A percentile compares a stretch with the other conserved stretches of the same genome.
phyloP scores from a whole-genome alignment of 2,113 vertebrate species.

The Shinisaurus crocodilurus region DNA sequence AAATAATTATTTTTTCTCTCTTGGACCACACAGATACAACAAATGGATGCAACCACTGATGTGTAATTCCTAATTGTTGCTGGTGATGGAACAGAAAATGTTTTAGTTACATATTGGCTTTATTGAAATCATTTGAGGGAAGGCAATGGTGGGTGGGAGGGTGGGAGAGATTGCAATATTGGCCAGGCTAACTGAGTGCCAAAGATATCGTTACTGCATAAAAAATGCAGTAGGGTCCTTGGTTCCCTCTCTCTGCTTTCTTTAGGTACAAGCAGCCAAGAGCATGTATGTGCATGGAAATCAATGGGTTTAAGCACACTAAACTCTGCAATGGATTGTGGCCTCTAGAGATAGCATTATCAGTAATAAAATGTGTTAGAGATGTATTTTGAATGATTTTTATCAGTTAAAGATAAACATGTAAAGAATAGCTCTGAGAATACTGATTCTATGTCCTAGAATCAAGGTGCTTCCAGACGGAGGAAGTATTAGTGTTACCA shows the following conservation, averaged over 20 bases:
- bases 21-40: slow-evolving; percentile 68
- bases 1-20: slow-evolving; percentile 81
- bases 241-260: neutral
- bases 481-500: too few species aligned
- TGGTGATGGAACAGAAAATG: slow-evolving; percentile 73
- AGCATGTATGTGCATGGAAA: neutral
- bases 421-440: neutral
- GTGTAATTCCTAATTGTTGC: slow-evolving; percentile 77
- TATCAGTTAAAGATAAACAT: neutral
- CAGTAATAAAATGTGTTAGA: neutral
- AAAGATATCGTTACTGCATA: slow-evolving; percentile 26
- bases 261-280: neutral
- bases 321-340: neutral
- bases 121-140: slow-evolving; percentile 47
- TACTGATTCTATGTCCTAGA: neutral
- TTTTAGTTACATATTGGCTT: slow-evolving; percentile 82
- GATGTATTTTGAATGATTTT: neutral
- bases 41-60: slow-evolving; percentile 73
- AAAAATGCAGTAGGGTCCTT: neutral
- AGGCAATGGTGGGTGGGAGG: neutral
- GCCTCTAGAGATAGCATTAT: neutral
- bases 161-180: slow-evolving; percentile 45
- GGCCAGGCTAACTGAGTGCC: slow-evolving; percentile 62
- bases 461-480: too few species aligned
- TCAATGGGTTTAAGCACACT: neutral